phyloP scores from a whole-genome alignment of 2,797 vertebrate genomes.

The Cryptoprocta ferox region DNA sequence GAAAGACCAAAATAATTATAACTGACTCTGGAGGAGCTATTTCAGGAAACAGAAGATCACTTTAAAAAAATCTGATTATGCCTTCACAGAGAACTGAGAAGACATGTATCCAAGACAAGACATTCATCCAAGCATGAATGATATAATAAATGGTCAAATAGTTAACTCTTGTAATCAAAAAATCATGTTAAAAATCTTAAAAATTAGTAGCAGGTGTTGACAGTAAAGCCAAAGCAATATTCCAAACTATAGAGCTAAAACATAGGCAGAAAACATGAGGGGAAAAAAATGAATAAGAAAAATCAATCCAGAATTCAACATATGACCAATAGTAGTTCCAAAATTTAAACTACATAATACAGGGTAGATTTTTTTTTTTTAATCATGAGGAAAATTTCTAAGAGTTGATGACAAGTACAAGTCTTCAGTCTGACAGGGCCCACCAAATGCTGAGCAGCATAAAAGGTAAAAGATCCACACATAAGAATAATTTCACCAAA shows the following conservation, averaged over 20 bases:
- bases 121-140: background rate
- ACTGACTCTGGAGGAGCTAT: background rate
- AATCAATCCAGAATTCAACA: background rate
- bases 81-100: background rate
- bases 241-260: constrained; percentile 6
- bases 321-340: background rate
- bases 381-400: background rate
- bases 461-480: background rate
- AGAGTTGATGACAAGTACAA: background rate
- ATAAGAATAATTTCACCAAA: constrained; percentile 24
- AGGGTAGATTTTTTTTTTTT: background rate
- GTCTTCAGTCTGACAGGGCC: background rate
- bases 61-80: constrained; percentile 1
- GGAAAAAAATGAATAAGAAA: background rate
- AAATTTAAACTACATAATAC: background rate
- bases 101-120: background rate
- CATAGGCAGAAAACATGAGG: background rate
- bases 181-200: background rate
- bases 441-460: background rate
- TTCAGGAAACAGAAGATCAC: constrained; percentile 50
- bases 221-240: constrained; percentile 32
- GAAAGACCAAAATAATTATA: background rate
- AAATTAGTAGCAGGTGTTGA: background rate
- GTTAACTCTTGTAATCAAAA: constrained; percentile 38
- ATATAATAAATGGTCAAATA: constrained; percentile 19